Evolutionary conservation across 2,113 vertebrate species (phyloP).

Genomic region (Halichoeres trimaculatus): DNA sequence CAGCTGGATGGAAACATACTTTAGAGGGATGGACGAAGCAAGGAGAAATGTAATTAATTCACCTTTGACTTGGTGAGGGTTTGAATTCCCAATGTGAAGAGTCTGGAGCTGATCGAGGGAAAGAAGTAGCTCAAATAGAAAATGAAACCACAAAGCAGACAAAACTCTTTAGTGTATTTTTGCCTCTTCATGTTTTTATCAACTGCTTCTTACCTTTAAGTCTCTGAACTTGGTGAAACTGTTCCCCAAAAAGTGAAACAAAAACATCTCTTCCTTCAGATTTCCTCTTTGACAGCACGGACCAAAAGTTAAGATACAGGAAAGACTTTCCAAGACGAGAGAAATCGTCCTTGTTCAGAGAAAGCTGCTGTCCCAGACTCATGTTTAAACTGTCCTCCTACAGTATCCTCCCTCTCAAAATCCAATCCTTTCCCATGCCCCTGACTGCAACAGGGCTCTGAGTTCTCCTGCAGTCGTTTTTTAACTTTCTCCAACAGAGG

Average conservation of each 20-base stretch:
- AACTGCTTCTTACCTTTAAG: too few species aligned
- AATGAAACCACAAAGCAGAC: neutral
- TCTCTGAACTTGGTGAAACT: too few species aligned
- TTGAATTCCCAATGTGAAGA: neutral
- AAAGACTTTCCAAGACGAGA: too few species aligned
- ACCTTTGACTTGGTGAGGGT: neutral
- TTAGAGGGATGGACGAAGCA: neutral
- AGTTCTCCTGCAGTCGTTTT: constrained; percentile 19
- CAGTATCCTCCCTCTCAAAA: constrained; percentile 4
- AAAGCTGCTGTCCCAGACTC: neutral
- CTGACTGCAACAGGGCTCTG: constrained; percentile 15
- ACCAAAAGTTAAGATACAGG: too few species aligned
- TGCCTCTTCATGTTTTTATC: too few species aligned
- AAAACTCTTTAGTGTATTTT: too few species aligned
- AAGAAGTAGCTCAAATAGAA: neutral
- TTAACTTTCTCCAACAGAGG: constrained; percentile 38
- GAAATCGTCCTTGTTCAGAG: neutral
- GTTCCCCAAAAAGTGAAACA: too few species aligned
- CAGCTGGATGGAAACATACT: neutral
- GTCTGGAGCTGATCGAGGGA: neutral
- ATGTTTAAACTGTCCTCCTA: constrained; percentile 15
- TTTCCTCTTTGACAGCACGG: too few species aligned
- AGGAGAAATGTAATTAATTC: neutral
- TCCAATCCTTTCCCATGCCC: constrained; percentile 62
- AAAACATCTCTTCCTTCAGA: too few species aligned